Percentiles rank a stretch among this genome's conserved stretches.
Conservation (phyloP, 2,888 invertebrate species). For the Neoaliturus tenellus region DNA sequence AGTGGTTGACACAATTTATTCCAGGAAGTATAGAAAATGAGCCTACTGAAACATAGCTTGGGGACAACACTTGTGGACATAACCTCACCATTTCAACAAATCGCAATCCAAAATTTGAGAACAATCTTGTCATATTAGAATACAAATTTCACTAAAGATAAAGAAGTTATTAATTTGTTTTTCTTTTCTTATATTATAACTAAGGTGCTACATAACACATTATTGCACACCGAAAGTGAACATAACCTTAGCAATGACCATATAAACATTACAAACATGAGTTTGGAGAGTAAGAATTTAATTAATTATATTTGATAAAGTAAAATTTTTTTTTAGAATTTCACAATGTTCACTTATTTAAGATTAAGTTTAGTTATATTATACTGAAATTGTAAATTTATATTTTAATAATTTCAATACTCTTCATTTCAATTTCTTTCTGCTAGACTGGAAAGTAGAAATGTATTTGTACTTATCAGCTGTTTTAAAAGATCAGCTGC, state of each 20-base stretch:
- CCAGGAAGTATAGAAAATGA: neutral
- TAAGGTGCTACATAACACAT: no score
- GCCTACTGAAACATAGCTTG: neutral
- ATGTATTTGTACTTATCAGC: conserved; percentile 47
- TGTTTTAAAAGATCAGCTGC: conserved; percentile 49
- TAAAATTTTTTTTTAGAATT: neutral
- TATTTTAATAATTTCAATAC: neutral
- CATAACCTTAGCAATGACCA: no score
- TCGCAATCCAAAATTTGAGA: neutral
- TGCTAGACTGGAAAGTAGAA: no score
- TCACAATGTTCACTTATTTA: neutral
- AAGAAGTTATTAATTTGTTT: no score
- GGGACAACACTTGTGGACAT: neutral
- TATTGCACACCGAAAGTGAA: no score
- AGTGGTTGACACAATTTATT: neutral
- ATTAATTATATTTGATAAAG: no score
- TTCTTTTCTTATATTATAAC: no score
- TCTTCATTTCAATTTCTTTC: conserved; percentile 30
- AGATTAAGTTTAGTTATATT: no score
- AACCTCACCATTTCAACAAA: conserved; percentile 9
- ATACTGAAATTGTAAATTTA: no score
- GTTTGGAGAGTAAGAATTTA: no score
- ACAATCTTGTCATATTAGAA: conserved; percentile 14
- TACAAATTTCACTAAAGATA: no score
- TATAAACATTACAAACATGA: no score